Base-by-base conservation (phyloP, 1,140 invertebrate genomes). In the Drosophila nigromelanica region DNA sequence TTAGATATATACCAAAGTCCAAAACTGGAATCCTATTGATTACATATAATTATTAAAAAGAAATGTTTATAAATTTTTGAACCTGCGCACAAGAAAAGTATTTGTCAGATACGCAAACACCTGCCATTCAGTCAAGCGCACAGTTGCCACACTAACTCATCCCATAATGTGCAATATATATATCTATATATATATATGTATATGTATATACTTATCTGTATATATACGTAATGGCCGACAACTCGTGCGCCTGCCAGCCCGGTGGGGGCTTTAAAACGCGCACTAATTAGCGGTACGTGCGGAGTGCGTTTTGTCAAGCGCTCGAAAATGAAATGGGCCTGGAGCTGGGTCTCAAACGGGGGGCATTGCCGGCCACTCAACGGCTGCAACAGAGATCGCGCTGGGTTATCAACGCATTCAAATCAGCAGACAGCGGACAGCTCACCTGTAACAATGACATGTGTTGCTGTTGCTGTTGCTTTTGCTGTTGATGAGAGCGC, bases 361-460 rank as follows among this genome's bases (percentile, higher is more conserved):
- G 37, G 52, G 61, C 35, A 64, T 60, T 67, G 55, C 27, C 35
- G 35, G 54, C 21, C 63, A 67, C 45, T 68, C 42, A 69, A 45
- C 55, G 55, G 50, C 63, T 60, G 56, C 64, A 61, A 27, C 56
- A n/a, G 60, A 73, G 60, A 54, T 71, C 40, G 51, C 50, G 45
- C 18, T 54, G 69, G 63, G 70, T 73, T 89, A 89, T 89, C 83
- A 79, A 67, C 47, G 43, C 54, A 89, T 72, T 83, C 48, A 89
- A 83, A 89, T 89, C 83, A 83, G 73, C 72, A 67, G 42, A 68
- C 71, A 67, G 55, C 27, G 39, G 21, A 58, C 55, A 74, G 64
- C 74, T 87, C 76, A 89, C 83, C 83, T 89, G 83, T 79, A 82
- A 76, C 83, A 89, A 87, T 85, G 82, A 85, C 81, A 86, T 73